Evolutionary conservation across 2,888 invertebrate genomes (phyloP), one percentile per base, ranked within the genome.

Genomic region (Drosophila tanythrix): DNA sequence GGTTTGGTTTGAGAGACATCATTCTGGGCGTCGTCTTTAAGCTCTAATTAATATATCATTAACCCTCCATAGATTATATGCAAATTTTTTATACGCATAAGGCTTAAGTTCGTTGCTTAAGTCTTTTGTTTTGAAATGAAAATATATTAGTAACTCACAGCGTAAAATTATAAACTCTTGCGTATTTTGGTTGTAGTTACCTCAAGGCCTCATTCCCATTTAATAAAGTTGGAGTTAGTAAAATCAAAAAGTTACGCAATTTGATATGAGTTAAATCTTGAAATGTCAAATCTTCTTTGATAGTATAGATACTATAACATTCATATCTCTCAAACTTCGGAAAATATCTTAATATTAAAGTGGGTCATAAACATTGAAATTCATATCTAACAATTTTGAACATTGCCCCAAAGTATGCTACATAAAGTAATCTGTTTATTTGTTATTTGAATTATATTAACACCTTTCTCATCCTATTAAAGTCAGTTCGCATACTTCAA

Each of bases 101-200:
- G 1, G 2, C 6, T 13, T 1, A 1, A 74, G 77, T 78, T 78
- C 61, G 80, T 71, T 80, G 46, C 36, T 46, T 62, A 76, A 80
- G 80, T 78, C 80, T 64, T 78, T 80, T 6, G 76, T 43, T 66
- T 55, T 18, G 2, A 8, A 27, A 21, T 15, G 3, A 10, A 21
- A 31, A 6, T 31, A 11, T 3, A 13, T 21, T 11, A 3, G 2
- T 10, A 29, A 15, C 10, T 8, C 3, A 21, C 0, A 10, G 5
- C 1, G 2, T 3, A 21, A 15, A 43, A 10, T 15, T 43, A 10
- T 8, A 6, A 3, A 2, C 6, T 11, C 6, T 2, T 15, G 7
- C 15, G 1, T 15, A 1, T 15, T 31, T 15, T 15, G 5, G n/a
- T n/a, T 29, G 11, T 15, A 8, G 5, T 11, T 40, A 5, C 27